Conservation (phyloP, 2,113 vertebrate genomes). For the Epinephelus cyanopodus region DNA sequence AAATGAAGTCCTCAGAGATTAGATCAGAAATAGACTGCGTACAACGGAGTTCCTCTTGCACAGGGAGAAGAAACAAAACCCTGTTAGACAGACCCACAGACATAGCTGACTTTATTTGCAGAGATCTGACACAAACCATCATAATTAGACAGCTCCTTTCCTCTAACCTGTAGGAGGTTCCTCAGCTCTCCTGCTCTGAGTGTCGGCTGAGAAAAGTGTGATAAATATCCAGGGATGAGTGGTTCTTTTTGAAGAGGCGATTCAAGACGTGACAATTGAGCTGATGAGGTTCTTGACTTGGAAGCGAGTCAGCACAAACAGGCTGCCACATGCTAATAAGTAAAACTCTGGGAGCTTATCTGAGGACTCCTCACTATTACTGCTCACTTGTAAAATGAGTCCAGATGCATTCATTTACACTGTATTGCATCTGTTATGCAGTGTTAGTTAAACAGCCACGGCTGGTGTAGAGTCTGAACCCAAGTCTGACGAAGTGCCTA, state of each 20-base stretch:
- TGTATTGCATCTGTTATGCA: slow-evolving; percentile 7
- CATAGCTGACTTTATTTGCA: slow-evolving; percentile 68
- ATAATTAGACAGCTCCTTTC: slow-evolving; percentile 72
- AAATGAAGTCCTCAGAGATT: slow-evolving; percentile 54
- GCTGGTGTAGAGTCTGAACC: neutral
- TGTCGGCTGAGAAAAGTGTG: slow-evolving; percentile 50
- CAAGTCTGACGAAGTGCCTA: neutral
- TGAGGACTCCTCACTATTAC: neutral
- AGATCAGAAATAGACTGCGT: slow-evolving; percentile 69
- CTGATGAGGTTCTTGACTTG: slow-evolving; percentile 55
- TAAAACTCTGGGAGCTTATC: slow-evolving; percentile 40
- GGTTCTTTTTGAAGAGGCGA: slow-evolving; percentile 58
- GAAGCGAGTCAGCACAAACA: slow-evolving; percentile 66
- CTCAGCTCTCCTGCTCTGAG: slow-evolving; percentile 44
- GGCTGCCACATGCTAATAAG: slow-evolving; percentile 32
- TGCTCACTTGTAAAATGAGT: slow-evolving; percentile 16
- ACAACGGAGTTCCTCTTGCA: slow-evolving; percentile 46
- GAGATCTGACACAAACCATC: slow-evolving; percentile 63
- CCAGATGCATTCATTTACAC: slow-evolving; percentile 11
- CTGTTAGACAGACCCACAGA: slow-evolving; percentile 55
- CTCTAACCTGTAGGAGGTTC: slow-evolving; percentile 60
- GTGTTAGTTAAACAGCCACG: neutral
- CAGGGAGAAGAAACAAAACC: slow-evolving; percentile 57
- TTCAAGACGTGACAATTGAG: slow-evolving; percentile 61
- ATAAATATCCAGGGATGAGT: slow-evolving; percentile 63